Conservation (phyloP, 2,888 invertebrate genomes). For the Aphodius sticticus region DNA sequence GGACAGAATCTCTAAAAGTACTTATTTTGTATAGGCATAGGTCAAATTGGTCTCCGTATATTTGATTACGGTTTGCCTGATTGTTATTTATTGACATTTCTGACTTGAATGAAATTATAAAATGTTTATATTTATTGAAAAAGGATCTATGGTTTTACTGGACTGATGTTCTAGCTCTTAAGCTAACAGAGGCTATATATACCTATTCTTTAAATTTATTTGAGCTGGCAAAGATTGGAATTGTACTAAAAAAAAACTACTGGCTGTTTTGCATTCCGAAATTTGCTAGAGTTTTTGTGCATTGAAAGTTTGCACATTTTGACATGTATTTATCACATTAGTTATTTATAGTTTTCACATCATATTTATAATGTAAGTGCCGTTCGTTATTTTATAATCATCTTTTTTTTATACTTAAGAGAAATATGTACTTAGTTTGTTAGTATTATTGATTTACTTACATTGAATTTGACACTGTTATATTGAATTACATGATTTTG, state of each 20-base stretch:
- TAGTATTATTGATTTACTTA: neutral
- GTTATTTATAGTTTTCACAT: neutral
- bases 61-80: too few relatives aligned
- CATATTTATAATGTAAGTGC: neutral
- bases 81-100: too few relatives aligned
- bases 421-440: neutral
- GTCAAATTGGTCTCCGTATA: too few relatives aligned
- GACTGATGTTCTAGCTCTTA: neutral
- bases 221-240: neutral
- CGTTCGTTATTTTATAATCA: neutral
- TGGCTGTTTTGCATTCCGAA: neutral
- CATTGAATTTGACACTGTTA: too few relatives aligned
- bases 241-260: neutral
- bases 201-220: neutral
- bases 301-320: neutral
- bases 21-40: slow-evolving; percentile 12
- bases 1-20: neutral
- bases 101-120: too few relatives aligned
- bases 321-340: neutral
- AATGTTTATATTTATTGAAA: too few relatives aligned
- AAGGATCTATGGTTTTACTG: too few relatives aligned
- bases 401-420: neutral
- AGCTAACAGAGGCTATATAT: neutral
- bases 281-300: neutral
- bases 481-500: neutral